Conservation (phyloP, 2,888 invertebrate genomes). For the Choreutis nemorana region DNA sequence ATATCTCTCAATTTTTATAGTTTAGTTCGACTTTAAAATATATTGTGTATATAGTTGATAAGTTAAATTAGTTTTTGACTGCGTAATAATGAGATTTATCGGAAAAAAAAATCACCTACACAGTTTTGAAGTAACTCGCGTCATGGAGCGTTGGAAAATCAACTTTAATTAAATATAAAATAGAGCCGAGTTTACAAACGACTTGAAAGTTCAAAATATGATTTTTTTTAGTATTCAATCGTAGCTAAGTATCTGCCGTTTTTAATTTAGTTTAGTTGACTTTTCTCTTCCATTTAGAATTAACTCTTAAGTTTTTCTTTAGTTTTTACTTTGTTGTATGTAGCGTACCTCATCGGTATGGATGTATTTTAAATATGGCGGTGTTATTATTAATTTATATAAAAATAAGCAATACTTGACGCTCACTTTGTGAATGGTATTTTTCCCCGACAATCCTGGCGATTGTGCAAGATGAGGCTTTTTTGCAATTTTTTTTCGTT, state of each 20-base stretch:
- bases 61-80: no score
- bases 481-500: slow-evolving; percentile 23
- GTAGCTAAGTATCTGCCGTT: slow-evolving; percentile 15
- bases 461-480: slow-evolving; percentile 49
- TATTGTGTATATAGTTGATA: no score
- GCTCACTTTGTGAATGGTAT: slow-evolving; percentile 32
- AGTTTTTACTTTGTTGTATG: slow-evolving; percentile 41
- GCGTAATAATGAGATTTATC: no score
- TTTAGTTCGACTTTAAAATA: no score
- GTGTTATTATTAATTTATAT: background rate
- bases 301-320: slow-evolving; percentile 49
- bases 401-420: slow-evolving; percentile 7
- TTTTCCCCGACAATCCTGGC: slow-evolving; percentile 36
- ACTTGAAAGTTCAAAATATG: slow-evolving; percentile 35
- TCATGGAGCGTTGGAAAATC: no score
- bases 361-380: no score
- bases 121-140: no score
- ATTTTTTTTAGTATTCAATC: slow-evolving; percentile 31
- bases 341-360: slow-evolving; percentile 18
- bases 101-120: no score
- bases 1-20: no score
- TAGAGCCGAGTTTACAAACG: no score
- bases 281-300: slow-evolving; percentile 56
- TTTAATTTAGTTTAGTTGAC: slow-evolving; percentile 53
- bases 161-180: no score